Percentiles rank a stretch among this genome's conserved stretches.
phyloP scores from a whole-genome alignment of 2,797 vertebrate species.

The Mus caroli region DNA sequence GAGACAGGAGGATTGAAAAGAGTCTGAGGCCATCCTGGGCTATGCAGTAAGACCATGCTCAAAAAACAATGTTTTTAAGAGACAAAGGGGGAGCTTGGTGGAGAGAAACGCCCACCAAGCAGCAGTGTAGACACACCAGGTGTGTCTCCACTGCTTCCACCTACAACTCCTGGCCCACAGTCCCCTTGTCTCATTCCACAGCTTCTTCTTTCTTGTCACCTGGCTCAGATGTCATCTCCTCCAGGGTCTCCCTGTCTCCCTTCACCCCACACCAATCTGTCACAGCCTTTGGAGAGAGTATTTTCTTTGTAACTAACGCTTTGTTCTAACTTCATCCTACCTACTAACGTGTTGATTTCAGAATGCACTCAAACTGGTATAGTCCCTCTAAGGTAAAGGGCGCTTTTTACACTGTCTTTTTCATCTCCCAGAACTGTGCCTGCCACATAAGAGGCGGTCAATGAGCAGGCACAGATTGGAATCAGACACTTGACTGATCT shows the following conservation, averaged over 20 bases:
- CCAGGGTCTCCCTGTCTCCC: background rate
- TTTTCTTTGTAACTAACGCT: slow-evolving; percentile 2
- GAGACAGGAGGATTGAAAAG: background rate
- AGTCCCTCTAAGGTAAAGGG: background rate
- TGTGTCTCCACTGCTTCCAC: background rate
- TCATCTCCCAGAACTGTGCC: background rate
- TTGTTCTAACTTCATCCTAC: background rate
- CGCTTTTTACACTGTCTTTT: background rate
- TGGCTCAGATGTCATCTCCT: background rate
- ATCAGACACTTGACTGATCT: background rate
- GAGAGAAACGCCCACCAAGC: background rate
- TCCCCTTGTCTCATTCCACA: background rate
- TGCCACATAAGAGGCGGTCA: background rate
- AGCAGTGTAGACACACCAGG: background rate
- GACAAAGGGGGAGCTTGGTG: too few relatives aligned
- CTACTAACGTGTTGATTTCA: background rate
- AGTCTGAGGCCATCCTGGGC: background rate
- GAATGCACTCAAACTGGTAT: background rate
- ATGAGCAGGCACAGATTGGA: background rate
- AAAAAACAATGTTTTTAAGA: background rate
- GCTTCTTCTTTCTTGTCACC: background rate
- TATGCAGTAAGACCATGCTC: background rate
- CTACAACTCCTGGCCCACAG: background rate
- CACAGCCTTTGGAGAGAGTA: background rate
- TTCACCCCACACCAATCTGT: background rate